Evolutionary conservation across 1,140 invertebrate genomes (phyloP).

Genomic region (Seison nebaliae): DNA sequence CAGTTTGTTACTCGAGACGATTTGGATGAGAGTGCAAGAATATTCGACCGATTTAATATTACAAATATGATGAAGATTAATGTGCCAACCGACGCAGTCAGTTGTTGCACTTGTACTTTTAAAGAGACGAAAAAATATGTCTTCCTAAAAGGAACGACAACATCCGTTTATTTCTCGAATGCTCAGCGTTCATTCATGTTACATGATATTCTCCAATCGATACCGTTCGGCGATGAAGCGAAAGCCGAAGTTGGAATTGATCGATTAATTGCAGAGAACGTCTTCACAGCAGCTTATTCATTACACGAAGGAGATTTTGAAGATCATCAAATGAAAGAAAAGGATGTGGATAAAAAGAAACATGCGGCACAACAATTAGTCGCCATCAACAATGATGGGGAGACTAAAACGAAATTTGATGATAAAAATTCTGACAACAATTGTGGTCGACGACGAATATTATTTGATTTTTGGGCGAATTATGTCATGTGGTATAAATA

Average conservation of each 20-base stretch:
- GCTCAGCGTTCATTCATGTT: too few species aligned
- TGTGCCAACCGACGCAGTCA: too few species aligned
- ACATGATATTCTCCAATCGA: too few species aligned
- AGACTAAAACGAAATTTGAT: neutral
- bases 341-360: slow-evolving; percentile 1
- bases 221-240: too few species aligned
- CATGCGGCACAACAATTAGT: slow-evolving; percentile 1
- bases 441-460: slow-evolving; percentile 1
- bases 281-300: slow-evolving; percentile 10
- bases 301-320: slow-evolving; percentile 6
- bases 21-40: too few species aligned
- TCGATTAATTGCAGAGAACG: slow-evolving; percentile 5
- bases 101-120: too few species aligned
- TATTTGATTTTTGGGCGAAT: slow-evolving; percentile 9
- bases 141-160: too few species aligned
- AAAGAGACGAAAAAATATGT: too few species aligned
- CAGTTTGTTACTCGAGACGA: too few species aligned
- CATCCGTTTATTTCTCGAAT: too few species aligned
- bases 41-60: too few species aligned
- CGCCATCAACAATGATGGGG: neutral
- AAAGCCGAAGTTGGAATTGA: slow-evolving; percentile 12
- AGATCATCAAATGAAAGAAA: neutral
- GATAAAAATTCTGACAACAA: neutral
- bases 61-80: too few species aligned
- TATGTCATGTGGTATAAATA: slow-evolving; percentile 3